Conservation (phyloP, 2,888 invertebrate genomes). For the Exocentrus adspersus region DNA sequence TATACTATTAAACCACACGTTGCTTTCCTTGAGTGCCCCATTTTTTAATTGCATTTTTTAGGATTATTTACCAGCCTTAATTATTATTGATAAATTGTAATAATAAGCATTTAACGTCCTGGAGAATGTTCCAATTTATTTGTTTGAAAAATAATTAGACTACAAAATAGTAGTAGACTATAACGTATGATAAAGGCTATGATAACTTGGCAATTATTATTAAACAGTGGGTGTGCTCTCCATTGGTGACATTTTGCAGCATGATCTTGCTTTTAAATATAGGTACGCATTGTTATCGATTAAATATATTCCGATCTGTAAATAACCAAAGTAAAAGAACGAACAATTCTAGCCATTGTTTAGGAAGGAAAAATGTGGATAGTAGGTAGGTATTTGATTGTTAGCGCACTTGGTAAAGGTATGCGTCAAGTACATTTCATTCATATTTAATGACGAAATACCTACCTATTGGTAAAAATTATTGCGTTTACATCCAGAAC, state of each 20-base stretch:
- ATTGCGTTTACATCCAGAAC: too few species aligned
- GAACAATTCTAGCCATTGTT: neutral
- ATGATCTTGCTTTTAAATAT: constrained; percentile 6
- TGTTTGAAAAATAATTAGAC: constrained; percentile 2
- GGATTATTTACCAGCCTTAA: too few species aligned
- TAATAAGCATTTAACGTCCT: constrained; percentile 8
- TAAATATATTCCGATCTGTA: neutral
- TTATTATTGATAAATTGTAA: too few species aligned
- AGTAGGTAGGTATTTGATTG: too few species aligned
- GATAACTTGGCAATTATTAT: constrained; percentile 36
- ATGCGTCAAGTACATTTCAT: too few species aligned
- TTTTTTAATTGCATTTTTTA: too few species aligned
- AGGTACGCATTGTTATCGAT: neutral
- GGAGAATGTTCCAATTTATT: constrained; percentile 9
- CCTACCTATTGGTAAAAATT: too few species aligned
- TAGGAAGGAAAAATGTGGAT: neutral
- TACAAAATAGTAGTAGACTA: constrained; percentile 1
- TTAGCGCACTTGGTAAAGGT: too few species aligned
- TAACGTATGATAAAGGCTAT: too few species aligned
- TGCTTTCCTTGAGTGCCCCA: too few species aligned
- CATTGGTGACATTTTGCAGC: constrained; percentile 13
- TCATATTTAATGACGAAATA: too few species aligned
- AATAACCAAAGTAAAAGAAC: neutral
- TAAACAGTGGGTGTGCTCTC: constrained; percentile 41
- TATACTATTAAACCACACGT: too few species aligned